Base-by-base conservation (phyloP, 2,888 invertebrate species). In the Capitulum mitella region DNA sequence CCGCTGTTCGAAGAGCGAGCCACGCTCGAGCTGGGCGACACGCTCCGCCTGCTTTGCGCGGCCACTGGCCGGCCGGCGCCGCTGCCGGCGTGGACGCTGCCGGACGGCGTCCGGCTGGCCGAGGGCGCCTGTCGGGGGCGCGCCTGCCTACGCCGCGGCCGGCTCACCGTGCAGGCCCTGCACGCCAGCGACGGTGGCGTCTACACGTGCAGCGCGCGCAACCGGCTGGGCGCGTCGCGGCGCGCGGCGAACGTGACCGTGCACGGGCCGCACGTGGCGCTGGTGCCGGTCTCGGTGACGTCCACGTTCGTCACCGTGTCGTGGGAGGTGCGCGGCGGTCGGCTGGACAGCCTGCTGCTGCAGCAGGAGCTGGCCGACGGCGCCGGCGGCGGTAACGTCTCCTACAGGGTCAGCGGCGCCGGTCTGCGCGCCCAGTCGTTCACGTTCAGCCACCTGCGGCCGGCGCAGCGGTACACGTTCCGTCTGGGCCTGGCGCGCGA, bases 241-340 rank as follows among this genome's bases (percentile, higher is more conserved):
- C 43, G 46, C 43, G 19, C 76, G 16, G 46, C 22, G 5, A 12
- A 14, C 46, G 29, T 76, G 46, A 1, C 14, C 46, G 76, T 76
- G 29, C n/a, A n/a, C 19, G n/a, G 19, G 29, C 76, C 76, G 16
- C 12, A 19, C 76, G 46, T 76, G 43, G 6, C 29, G 46, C 76
- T 76, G 43, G 19, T 29, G 29, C 29, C 76, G 29, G 76, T 76
- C 29, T 76, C 76, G 29, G 76, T 76, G 32, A 48, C 76, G 19
- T 76, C 76, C 46, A 76, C 46, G 5, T 76, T 76, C 32, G 76
- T 76, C 26, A 76, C 76, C 8, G 46, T 76, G 46, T 76, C 76
- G 29, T 76, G 76, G 76, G n/a, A 19, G 12, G 76, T 76, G 29
- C 5, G n/a, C 46, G 43, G 76, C 48, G 76, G 29, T 19, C 14